These are phyloP conservation scores for Parthenolecanium corni DNA, from an alignment of 2,888 invertebrate genomes.

Conservation along the genomic window DNA sequence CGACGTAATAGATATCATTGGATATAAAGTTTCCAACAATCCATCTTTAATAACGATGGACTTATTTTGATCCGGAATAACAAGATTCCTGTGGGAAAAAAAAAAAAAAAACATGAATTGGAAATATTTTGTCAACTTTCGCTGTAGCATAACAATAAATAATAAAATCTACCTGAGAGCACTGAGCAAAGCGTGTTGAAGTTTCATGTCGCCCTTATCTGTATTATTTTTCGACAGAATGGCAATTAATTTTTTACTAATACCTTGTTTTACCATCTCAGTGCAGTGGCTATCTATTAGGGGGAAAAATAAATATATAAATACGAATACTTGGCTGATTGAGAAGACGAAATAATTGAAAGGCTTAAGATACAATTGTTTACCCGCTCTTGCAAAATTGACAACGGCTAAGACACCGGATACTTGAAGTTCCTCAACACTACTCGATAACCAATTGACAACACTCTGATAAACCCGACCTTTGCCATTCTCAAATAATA, in stretches of 20 bases:
- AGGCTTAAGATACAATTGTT: not conserved
- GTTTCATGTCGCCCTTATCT: conserved; percentile 48
- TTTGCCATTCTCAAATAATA: conserved; percentile 63
- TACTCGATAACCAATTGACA: conserved; percentile 63
- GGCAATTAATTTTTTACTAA: conserved; percentile 53
- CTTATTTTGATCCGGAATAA: conserved; percentile 65
- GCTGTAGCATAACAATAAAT: not conserved
- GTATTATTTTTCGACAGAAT: conserved; percentile 45
- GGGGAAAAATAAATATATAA: too few species aligned
- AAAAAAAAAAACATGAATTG: too few species aligned
- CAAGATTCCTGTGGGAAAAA: conserved; percentile 54
- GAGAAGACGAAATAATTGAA: too few species aligned
- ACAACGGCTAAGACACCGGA: conserved; percentile 76
- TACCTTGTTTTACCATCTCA: conserved; percentile 65
- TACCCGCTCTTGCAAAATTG: conserved; percentile 71
- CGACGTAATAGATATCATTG: conserved; percentile 53
- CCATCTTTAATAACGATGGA: conserved; percentile 57
- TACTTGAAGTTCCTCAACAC: conserved; percentile 62
- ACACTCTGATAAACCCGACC: conserved; percentile 60
- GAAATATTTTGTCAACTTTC: not conserved
- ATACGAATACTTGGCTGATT: too few species aligned
- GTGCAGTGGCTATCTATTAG: conserved; percentile 62
- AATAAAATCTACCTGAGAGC: conserved; percentile 45
- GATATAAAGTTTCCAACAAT: conserved; percentile 58
- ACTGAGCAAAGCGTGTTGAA: conserved; percentile 63